Conservation (phyloP, 2,113 vertebrate genomes). For the Grus americana region DNA sequence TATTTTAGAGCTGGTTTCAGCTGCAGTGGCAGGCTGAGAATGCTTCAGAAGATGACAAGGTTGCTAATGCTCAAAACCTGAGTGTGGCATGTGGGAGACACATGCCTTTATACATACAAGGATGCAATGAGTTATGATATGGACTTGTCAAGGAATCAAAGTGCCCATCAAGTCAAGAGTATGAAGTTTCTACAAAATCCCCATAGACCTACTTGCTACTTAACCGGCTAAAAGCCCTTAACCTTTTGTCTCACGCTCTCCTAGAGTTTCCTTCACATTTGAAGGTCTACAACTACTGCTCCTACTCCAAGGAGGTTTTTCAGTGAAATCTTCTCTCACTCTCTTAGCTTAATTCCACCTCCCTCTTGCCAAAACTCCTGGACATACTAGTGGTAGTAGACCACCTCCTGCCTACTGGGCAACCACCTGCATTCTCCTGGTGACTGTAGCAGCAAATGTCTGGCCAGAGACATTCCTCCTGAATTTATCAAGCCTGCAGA, state of each 20-base stretch:
- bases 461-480: neutral
- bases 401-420: neutral
- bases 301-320: neutral
- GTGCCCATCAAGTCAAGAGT: neutral
- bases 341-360: neutral
- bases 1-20: neutral
- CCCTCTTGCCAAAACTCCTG: neutral
- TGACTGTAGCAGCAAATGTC: neutral
- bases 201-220: neutral
- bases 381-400: neutral
- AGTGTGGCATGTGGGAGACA: neutral
- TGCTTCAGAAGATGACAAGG: neutral
- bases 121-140: fast-evolving
- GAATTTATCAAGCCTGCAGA: neutral
- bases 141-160: neutral
- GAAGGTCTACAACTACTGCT: neutral
- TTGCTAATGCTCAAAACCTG: neutral
- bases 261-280: neutral
- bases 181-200: neutral
- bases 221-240: neutral
- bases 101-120: neutral
- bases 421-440: neutral
- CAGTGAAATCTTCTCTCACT: neutral
- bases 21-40: neutral
- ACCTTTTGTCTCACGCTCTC: neutral